Evolutionary conservation across 2,113 vertebrate species (phyloP), one percentile per base, ranked within the genome.

Genomic region (Microcebus lehilahytsara): DNA sequence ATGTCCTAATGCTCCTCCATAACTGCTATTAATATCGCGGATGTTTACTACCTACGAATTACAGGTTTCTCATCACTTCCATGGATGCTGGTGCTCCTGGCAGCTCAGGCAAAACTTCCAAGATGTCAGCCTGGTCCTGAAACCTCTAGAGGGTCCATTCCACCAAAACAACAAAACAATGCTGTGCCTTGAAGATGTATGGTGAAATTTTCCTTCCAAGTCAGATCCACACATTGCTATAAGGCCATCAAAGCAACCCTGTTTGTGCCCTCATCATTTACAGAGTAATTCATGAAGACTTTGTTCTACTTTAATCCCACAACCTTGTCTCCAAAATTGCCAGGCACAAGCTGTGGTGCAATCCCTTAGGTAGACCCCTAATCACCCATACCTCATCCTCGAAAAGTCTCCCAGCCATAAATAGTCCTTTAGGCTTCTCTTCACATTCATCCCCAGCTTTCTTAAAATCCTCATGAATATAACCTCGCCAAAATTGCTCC

Each of bases 71-170:
- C 7, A 6, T 23, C 40, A 25, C 8, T 1, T 0, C 17, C 40
- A 2, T 13, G 7, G 4, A 12, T 51, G 6, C 20, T 27, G 53
- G 51, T 56, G 10, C 42, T 62, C 25, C 22, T 8, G 13, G 11
- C 7, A 60, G 25, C 23, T 42, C 37, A 49, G 40, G 85, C 8
- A 62, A 72, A 53, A 40, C 16, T 20, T 89, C 27, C 32, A 58
- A 23, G n/a, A 30, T 3, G 0, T 17, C 17, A 19, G 3, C 5
- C 22, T 46, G 34, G 9, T 16, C 30, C 1, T 0, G 9, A 9
- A 2, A 34, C 1, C 4, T 8, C 3, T 13, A 30, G 7, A 42
- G 3, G 2, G 1, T 25, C 8, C 58, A 8, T 14, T 69, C 27
- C 9, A 95, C 12, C 3, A 7, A 69, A 40, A 90, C 49, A 53